Evolutionary conservation across 1,140 invertebrate genomes (phyloP), one percentile per base, ranked within the genome.

Genomic region (Pemphigus obesinymphae): DNA sequence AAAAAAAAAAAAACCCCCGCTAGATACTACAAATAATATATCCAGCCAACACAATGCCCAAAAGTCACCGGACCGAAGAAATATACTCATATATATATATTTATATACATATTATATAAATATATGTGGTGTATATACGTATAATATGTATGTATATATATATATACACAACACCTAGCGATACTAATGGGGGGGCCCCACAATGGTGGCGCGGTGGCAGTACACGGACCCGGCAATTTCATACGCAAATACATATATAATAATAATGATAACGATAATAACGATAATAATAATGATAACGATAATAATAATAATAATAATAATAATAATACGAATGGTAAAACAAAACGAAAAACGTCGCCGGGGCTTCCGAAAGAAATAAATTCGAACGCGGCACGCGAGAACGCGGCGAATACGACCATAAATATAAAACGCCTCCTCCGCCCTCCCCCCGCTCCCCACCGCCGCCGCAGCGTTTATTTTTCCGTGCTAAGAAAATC

Each of bases 301-400:
- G 29, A 76, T 75, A 75, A 23, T 73, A 73, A 73, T 45, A 26
- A 73, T 37, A 68, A 37, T 68, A 68, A 34, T 68, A 37, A n/a
- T 37, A 68, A 68, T 31, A n/a, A n/a, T n/a, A n/a, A n/a, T 40
- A 23, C 68, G 13, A 73, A 43, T 75, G 48, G 48, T 78, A 58
- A 58, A 55, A 78, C 75, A 58, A 80, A 80, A 80, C 76, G 76
- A 63, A 61, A 80, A 80, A 78, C 75, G 55, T 63, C 76, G 55
- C 45, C 76, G 55, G 40, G 37, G 76, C 55, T 80, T 63, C 76
- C 76, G 76, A 80, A 80, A 80, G 76, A 63, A 63, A 80, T 80
- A 61, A 80, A 80, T 80, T 80, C 76, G 76, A 80, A 63, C 37
- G 55, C 50, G 55, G 55, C 76, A 80, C 76, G 76, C 75, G 53